Conservation (phyloP, 1,140 invertebrate genomes). For the Pachypsylla venusta region DNA sequence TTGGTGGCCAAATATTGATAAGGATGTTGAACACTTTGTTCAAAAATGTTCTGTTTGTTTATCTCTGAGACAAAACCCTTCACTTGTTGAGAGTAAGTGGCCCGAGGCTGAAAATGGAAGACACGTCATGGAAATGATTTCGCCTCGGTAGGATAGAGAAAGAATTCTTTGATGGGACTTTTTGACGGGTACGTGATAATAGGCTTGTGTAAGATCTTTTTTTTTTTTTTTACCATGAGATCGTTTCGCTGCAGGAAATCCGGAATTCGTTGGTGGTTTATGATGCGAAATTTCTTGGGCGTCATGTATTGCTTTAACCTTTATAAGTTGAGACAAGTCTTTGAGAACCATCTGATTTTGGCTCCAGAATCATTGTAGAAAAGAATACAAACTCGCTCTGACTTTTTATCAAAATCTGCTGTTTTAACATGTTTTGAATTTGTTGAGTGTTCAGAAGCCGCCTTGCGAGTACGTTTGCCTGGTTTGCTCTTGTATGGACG, state of each 20-base stretch:
- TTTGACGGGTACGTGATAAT: constrained; percentile 4
- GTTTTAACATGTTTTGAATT: not conserved
- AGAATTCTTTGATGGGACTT: constrained; percentile 19
- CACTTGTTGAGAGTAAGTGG: too few relatives aligned
- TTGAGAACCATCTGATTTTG: not conserved
- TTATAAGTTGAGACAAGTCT: constrained; percentile 25
- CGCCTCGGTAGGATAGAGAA: constrained; percentile 19
- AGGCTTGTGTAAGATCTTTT: constrained; percentile 22
- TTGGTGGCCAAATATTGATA: too few relatives aligned
- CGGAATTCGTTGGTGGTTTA: constrained; percentile 23
- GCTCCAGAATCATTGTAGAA: constrained; percentile 27
- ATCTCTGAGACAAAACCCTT: too few relatives aligned
- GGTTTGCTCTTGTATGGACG: not conserved
- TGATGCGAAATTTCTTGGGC: constrained; percentile 23
- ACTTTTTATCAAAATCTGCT: not conserved
- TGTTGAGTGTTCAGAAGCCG: not conserved
- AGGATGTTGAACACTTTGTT: too few relatives aligned
- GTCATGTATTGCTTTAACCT: constrained; percentile 23
- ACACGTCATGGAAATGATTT: constrained; percentile 23
- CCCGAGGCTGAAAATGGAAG: too few relatives aligned
- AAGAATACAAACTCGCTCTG: constrained; percentile 21
- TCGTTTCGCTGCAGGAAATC: constrained; percentile 23
- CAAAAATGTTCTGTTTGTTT: too few relatives aligned
- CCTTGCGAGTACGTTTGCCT: not conserved
- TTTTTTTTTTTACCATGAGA: constrained; percentile 19